A percentile compares a stretch with the other conserved stretches of the same genome.
These are phyloP conservation scores for Diorhabda elongata DNA, from an alignment of 1,140 invertebrate genomes.

Conservation along the genomic window DNA sequence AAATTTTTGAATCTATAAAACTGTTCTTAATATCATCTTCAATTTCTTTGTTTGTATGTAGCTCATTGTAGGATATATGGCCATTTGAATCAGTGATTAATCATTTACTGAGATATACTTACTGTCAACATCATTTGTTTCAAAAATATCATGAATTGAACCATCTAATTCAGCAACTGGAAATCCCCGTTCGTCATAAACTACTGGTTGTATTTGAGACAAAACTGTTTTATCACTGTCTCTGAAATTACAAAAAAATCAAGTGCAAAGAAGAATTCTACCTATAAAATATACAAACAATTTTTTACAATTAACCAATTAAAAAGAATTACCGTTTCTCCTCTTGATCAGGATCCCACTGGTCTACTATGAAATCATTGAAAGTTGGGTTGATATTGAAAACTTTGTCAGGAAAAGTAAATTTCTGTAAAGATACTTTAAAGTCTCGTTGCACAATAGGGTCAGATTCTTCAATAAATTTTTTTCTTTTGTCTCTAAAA, in stretches of 20 bases:
- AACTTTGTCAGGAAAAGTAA: background rate
- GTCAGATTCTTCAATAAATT: background rate
- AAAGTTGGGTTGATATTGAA: constrained; percentile 36
- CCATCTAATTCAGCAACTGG: constrained; percentile 42
- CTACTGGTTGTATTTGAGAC: constrained; percentile 21
- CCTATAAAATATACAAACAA: background rate
- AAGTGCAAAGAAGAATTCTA: background rate
- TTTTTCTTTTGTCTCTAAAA: constrained; percentile 13
- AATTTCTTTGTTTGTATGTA: no score
- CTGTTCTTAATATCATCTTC: no score
- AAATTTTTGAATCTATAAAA: no score
- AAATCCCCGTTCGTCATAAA: constrained; percentile 49
- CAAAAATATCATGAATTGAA: constrained; percentile 43
- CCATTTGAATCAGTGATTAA: no score
- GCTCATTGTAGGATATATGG: no score
- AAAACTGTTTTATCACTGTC: constrained; percentile 7
- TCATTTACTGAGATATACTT: background rate
- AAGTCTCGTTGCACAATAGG: background rate
- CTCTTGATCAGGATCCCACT: constrained; percentile 54
- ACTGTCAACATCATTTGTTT: constrained; percentile 40
- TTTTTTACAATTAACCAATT: background rate
- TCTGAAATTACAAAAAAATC: constrained; percentile 9
- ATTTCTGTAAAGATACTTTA: background rate
- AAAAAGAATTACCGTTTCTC: constrained; percentile 37
- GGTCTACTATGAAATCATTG: constrained; percentile 50